Conservation (phyloP, 2,888 invertebrate species). For the Eupithecia subumbrata region DNA sequence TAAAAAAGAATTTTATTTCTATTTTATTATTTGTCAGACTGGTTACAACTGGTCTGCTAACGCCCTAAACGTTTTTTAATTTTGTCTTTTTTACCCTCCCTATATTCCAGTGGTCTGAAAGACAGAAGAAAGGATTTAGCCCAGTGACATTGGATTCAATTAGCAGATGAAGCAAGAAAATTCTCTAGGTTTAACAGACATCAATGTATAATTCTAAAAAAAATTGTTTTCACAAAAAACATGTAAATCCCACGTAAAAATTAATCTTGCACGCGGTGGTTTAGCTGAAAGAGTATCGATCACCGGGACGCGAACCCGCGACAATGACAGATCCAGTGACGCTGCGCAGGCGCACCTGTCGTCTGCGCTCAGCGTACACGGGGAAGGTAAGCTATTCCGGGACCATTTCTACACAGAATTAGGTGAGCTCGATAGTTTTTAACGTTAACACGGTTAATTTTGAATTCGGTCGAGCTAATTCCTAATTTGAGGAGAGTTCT, state of each 20-base stretch:
- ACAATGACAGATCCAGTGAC: constrained; percentile 34
- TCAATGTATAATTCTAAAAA: neutral
- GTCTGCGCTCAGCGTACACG: constrained; percentile 26
- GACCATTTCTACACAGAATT: constrained; percentile 13
- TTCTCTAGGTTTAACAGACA: neutral
- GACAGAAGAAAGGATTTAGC: neutral
- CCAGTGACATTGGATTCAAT: neutral
- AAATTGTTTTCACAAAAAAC: neutral
- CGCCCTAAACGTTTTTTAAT: neutral
- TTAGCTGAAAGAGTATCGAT: constrained; percentile 21
- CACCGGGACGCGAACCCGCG: constrained; percentile 32
- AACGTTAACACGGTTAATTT: neutral
- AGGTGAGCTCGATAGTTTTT: neutral
- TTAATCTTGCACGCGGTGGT: constrained; percentile 11
- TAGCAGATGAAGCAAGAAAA: neutral
- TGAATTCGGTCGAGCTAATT: neutral
- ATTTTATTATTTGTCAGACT: neutral
- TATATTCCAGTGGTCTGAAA: neutral
- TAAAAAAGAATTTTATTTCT: neutral
- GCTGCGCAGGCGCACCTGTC: constrained; percentile 32
- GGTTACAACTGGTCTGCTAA: neutral
- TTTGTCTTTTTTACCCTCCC: neutral
- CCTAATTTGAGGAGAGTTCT: neutral
- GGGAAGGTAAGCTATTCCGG: constrained; percentile 33
- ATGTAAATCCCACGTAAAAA: constrained; percentile 6